Base-by-base conservation (phyloP, 2,797 vertebrate genomes). In the Pachyuromys duprasi region DNA sequence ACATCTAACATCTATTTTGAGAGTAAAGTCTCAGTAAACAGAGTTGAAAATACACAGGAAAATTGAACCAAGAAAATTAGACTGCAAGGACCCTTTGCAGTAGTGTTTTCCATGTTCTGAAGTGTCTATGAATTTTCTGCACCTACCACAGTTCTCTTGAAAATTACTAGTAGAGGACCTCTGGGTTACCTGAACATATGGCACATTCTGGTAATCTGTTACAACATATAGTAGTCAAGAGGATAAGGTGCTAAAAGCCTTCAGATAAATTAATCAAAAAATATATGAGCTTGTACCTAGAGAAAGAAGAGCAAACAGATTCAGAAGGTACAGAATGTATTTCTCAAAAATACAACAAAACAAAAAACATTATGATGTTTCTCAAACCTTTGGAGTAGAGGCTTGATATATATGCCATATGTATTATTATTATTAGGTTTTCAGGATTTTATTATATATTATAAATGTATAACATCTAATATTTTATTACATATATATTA, bases 1-100 rank as follows among this genome's bases (percentile, higher is more conserved):
- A 90, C 24, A 82, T 82, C 69, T 67, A 82, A 90, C 8, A 78
- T 79, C 45, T 84, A 90, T 13, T 36, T 80, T 95, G 60, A 86
- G 31, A 86, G 60, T 88, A 5, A 82, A 76, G 39, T 55, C 33
- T 83, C 39, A 80, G 80, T 53, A 76, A 89, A 90, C 2, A 83
- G 20, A 86, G 8, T 53, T 74, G 26, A 78, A 63, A 88, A 60
- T 72, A 28, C 65, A 74, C 31, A 89, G 31, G 24, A 86, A 92
- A 76, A 81, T 0, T 76, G 42, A 82, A 70, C 2, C 18, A 90
- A 76, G 26, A 20, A 87, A 87, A 95, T 90, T 74, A 62, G 72
- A 57, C 13, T 78, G 39, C 36, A 22, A 83, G 39, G 63, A 83
- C 14, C 53, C n/a, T 79, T 79, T 69, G 90, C 53, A 20, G 26